A percentile compares a stretch with the other conserved stretches of the same genome.
Conservation (phyloP, 2,888 invertebrate genomes). For the Diarsia rubi region DNA sequence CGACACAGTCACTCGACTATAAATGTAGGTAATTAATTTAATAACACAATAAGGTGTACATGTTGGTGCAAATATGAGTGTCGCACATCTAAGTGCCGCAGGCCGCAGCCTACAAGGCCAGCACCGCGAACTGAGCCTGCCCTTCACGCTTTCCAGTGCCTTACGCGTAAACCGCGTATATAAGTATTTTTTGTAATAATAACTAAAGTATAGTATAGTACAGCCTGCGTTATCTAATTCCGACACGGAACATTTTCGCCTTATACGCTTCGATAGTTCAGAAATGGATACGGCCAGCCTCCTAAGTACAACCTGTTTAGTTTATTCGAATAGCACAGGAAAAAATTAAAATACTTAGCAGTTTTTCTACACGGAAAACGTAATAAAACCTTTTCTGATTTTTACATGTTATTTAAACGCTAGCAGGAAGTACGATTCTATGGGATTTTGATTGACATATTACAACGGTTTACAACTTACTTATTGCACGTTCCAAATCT, state of each 20-base stretch:
- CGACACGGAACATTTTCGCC: slow-evolving; percentile 43
- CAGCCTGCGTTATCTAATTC: slow-evolving; percentile 46
- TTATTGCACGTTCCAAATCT: too few species aligned
- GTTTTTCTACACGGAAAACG: slow-evolving; percentile 36
- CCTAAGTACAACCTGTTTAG: slow-evolving; percentile 40
- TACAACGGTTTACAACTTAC: too few species aligned
- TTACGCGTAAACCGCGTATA: slow-evolving; percentile 45
- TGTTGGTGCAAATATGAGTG: slow-evolving; percentile 29
- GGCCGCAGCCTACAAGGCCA: slow-evolving; percentile 63
- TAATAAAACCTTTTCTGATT: not conserved
- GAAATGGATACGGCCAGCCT: slow-evolving; percentile 44
- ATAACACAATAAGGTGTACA: slow-evolving; percentile 6
- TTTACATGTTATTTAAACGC: slow-evolving; percentile 1
- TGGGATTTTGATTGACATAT: slow-evolving; percentile 38
- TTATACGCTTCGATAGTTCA: slow-evolving; percentile 26
- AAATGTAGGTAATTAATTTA: too few species aligned
- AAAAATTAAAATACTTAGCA: slow-evolving; percentile 24
- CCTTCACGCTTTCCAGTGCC: slow-evolving; percentile 85
- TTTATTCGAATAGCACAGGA: slow-evolving; percentile 28
- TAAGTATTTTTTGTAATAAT: slow-evolving; percentile 32
- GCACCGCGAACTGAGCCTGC: slow-evolving; percentile 63
- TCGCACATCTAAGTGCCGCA: slow-evolving; percentile 57
- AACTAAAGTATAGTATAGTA: slow-evolving; percentile 35
- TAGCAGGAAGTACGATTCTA: slow-evolving; percentile 2
- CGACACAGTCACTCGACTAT: too few species aligned